Evolutionary conservation across 2,888 invertebrate species (phyloP).

Genomic region (Cataglyphis cursor): DNA sequence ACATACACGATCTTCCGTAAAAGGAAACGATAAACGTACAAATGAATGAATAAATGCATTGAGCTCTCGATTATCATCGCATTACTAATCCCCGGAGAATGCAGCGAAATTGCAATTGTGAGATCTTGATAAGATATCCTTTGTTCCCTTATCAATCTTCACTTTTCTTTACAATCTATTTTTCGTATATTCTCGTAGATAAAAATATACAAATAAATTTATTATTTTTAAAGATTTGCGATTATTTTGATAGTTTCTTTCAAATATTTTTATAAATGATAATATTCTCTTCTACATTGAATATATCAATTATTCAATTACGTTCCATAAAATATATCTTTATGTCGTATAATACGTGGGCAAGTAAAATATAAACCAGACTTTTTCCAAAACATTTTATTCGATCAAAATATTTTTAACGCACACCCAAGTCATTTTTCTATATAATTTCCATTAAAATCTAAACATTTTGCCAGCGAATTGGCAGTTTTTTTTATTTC

Average conservation of each 20-base stretch:
- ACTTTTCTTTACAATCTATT: background rate
- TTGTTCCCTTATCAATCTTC: background rate
- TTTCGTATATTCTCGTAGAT: background rate
- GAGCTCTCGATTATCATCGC: background rate
- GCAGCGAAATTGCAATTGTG: background rate
- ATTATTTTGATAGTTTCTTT: background rate
- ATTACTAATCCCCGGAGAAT: slow-evolving; percentile 16
- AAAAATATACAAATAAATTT: background rate
- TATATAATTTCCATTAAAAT: no score
- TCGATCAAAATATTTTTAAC: no score
- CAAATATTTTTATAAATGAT: background rate
- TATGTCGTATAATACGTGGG: background rate
- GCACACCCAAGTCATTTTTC: no score
- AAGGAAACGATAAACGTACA: slow-evolving; percentile 9
- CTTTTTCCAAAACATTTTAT: no score
- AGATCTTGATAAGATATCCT: background rate
- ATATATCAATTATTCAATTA: background rate
- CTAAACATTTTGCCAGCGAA: no score
- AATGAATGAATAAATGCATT: slow-evolving; percentile 17
- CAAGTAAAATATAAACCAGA: no score
- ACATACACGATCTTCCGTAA: background rate
- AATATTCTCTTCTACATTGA: slow-evolving; percentile 3
- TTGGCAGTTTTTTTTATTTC: no score
- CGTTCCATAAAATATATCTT: slow-evolving; percentile 5
- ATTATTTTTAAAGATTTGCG: background rate